These are phyloP conservation scores for Eremophila alpestris DNA, from an alignment of 2,797 vertebrate species.

Conservation along the genomic window DNA sequence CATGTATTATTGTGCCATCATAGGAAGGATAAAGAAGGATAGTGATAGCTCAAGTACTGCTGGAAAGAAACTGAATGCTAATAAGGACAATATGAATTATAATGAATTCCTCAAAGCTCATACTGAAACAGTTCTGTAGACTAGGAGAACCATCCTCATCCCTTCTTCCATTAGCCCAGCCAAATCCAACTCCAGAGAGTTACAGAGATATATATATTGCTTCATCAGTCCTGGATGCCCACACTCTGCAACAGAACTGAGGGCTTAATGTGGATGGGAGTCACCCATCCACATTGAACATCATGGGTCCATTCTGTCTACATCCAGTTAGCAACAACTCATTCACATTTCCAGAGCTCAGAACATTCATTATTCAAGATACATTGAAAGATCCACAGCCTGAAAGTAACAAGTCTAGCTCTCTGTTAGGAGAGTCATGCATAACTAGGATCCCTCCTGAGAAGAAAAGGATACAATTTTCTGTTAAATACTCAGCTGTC, in stretches of 20 bases:
- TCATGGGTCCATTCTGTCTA: neutral
- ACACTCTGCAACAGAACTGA: neutral
- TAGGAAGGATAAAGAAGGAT: neutral
- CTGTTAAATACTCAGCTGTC: neutral
- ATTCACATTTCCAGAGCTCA: neutral
- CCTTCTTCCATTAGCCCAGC: neutral
- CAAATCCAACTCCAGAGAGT: neutral
- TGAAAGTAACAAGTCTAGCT: neutral
- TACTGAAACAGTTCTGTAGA: neutral
- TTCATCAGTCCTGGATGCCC: neutral
- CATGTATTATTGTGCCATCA: neutral
- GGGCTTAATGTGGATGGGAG: rapidly evolving
- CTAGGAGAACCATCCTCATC: neutral
- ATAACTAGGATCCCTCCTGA: neutral
- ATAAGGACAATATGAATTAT: neutral
- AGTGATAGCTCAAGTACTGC: neutral
- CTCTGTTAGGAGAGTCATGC: neutral
- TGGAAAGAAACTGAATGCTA: neutral
- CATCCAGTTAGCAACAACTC: neutral
- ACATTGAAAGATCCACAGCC: neutral
- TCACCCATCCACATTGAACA: neutral
- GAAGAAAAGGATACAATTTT: neutral
- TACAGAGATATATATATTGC: neutral
- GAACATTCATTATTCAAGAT: neutral
- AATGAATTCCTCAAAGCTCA: neutral